Percentiles rank a stretch among this genome's conserved stretches.
Conservation (phyloP, 2,797 vertebrate species). For the Dermochelys coriacea region DNA sequence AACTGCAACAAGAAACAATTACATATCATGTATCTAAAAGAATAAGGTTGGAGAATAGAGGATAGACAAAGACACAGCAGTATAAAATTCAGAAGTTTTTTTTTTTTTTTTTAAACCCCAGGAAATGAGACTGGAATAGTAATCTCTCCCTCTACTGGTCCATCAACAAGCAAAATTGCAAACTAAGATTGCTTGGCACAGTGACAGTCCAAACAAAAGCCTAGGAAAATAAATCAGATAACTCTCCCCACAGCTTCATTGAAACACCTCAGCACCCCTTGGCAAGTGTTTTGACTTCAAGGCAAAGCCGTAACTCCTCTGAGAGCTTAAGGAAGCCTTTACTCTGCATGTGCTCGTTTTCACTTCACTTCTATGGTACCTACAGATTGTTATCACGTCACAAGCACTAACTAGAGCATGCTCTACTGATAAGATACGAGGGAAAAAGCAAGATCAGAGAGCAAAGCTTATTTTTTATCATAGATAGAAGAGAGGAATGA, state of each 20-base stretch:
- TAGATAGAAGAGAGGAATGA: background rate
- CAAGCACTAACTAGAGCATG: background rate
- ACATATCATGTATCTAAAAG: background rate
- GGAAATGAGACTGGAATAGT: constrained; percentile 1
- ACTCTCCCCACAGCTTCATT: background rate
- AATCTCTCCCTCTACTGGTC: background rate
- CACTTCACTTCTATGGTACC: background rate
- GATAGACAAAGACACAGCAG: background rate
- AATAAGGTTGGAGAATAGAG: background rate
- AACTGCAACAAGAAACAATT: background rate
- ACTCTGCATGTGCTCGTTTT: background rate
- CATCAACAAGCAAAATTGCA: background rate
- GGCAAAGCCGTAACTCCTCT: background rate
- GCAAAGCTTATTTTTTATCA: background rate
- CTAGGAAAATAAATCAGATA: background rate
- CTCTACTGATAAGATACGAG: background rate
- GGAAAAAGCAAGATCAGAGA: background rate
- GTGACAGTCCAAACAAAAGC: background rate
- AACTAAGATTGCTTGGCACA: background rate
- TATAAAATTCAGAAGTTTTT: background rate
- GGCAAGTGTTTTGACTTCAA: background rate
- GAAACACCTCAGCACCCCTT: background rate
- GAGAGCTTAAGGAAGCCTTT: background rate
- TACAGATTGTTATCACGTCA: background rate
- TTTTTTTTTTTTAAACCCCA: background rate